Evolutionary conservation across 2,888 invertebrate genomes (phyloP).

Genomic region (Dendrolimus houi): DNA sequence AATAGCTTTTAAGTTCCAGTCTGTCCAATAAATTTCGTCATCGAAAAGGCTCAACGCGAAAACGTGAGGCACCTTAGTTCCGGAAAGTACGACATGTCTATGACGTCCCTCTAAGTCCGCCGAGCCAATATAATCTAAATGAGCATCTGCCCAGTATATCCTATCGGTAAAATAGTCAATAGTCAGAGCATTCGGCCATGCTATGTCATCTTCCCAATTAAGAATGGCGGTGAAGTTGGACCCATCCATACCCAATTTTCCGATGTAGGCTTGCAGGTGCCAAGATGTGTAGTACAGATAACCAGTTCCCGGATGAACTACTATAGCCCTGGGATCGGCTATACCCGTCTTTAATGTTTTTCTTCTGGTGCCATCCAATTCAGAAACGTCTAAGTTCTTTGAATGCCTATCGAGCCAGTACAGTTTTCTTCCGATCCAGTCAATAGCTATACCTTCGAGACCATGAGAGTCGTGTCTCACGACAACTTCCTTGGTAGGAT

Average conservation of each 20-base stretch:
- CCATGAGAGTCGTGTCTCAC: conserved; percentile 96
- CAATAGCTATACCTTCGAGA: conserved; percentile 97
- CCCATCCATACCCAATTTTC: conserved; percentile 98
- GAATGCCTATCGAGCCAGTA: conserved; percentile 98
- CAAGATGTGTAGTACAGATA: conserved; percentile 97
- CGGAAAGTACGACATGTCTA: conserved; percentile 87
- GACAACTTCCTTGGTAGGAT: conserved; percentile 85
- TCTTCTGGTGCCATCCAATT: conserved; percentile 93
- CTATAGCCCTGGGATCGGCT: conserved; percentile 95
- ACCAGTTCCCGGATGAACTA: conserved; percentile 95
- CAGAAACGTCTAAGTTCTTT: conserved; percentile 95
- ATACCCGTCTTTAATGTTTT: conserved; percentile 93
- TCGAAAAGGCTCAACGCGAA: conserved; percentile 97
- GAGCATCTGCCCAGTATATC: conserved; percentile 98
- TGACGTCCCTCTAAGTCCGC: conserved; percentile 94
- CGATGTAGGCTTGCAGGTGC: conserved; percentile 97
- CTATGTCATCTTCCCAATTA: conserved; percentile 94
- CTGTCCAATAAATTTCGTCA: conserved; percentile 96
- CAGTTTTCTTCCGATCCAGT: conserved; percentile 96
- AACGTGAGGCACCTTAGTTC: conserved; percentile 92
- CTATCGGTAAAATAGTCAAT: conserved; percentile 97
- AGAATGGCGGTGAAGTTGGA: conserved; percentile 91
- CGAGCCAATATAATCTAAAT: conserved; percentile 97
- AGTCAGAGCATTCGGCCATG: conserved; percentile 98
- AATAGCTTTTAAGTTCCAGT: conserved; percentile 97